Evolutionary conservation across 2,797 vertebrate genomes (phyloP).

Genomic region (Odontamblyopus rebecca): DNA sequence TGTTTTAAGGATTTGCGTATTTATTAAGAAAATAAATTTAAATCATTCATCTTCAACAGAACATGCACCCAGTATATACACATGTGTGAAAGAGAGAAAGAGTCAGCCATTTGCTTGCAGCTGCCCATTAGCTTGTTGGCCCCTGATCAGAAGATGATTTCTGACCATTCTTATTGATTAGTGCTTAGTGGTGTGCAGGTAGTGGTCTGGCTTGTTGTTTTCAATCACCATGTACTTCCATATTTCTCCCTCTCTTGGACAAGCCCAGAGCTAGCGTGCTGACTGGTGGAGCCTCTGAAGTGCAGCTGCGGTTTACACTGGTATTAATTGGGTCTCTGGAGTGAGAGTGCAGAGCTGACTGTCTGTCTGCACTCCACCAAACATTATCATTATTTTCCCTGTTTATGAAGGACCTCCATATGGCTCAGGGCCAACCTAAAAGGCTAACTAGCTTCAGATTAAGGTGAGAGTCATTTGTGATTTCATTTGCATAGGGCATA

Average conservation of each 20-base stretch:
- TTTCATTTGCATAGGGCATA: constrained; percentile 25
- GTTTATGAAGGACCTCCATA: constrained; percentile 48
- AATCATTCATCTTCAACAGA: background rate
- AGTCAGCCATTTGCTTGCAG: constrained; percentile 6
- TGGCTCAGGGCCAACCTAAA: constrained; percentile 25
- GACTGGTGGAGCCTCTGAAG: constrained; percentile 51
- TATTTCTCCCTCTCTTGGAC: constrained; percentile 13
- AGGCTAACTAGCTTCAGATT: constrained; percentile 30
- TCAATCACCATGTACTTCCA: constrained; percentile 34
- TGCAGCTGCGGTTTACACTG: constrained; percentile 59
- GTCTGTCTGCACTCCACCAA: constrained; percentile 55
- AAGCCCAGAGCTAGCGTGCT: constrained; percentile 16
- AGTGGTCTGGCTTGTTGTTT: constrained; percentile 24
- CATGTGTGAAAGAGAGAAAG: background rate
- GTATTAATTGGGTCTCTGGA: constrained; percentile 77
- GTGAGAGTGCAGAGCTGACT: constrained; percentile 59
- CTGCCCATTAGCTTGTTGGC: constrained; percentile 22
- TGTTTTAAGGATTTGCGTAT: background rate
- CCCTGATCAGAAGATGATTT: constrained; percentile 45
- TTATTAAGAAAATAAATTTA: background rate
- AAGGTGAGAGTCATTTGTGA: constrained; percentile 22
- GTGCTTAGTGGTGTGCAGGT: constrained; percentile 28
- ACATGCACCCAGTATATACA: background rate
- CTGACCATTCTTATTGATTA: constrained; percentile 33
- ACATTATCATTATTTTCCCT: constrained; percentile 59